These are phyloP conservation scores for Hypsopygia costalis DNA, from an alignment of 2,888 invertebrate genomes.

Conservation along the genomic window DNA sequence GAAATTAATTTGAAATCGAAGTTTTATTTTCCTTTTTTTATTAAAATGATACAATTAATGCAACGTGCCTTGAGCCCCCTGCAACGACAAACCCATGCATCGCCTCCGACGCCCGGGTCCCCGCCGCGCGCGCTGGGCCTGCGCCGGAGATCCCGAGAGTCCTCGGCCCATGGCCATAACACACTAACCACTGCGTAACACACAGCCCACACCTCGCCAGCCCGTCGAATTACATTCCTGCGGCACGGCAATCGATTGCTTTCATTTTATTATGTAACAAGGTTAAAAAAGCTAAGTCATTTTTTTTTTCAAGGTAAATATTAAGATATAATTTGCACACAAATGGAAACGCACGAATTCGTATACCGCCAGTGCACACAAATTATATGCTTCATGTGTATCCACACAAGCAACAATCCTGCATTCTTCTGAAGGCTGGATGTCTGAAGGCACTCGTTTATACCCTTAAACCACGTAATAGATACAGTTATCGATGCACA, in stretches of 20 bases:
- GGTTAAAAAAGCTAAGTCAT: constrained; percentile 8
- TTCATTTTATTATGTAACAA: background rate
- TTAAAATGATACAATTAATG: constrained; percentile 43
- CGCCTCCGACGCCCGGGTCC: constrained; percentile 4
- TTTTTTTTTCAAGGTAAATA: constrained; percentile 14
- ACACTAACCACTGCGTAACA: constrained; percentile 3
- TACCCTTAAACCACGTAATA: constrained; percentile 62
- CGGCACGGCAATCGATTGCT: constrained; percentile 24
- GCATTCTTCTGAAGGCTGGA: constrained; percentile 73
- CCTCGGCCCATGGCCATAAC: background rate
- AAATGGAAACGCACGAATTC: constrained; percentile 24
- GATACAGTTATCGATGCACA: constrained; percentile 36
- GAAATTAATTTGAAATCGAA: constrained; percentile 41
- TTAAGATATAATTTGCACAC: constrained; percentile 20
- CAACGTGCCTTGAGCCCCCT: constrained; percentile 69
- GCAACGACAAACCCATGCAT: constrained; percentile 16
- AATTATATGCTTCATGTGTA: constrained; percentile 39
- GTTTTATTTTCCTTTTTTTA: constrained; percentile 22
- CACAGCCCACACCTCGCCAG: constrained; percentile 27
- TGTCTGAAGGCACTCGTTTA: constrained; percentile 77
- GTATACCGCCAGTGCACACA: constrained; percentile 37
- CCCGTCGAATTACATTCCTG: constrained; percentile 22
- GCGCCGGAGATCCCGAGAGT: no score
- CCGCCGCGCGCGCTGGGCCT: background rate
- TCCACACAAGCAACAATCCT: constrained; percentile 66